phyloP scores from a whole-genome alignment of 1,140 invertebrate genomes.

The Diploscapter pachys region DNA sequence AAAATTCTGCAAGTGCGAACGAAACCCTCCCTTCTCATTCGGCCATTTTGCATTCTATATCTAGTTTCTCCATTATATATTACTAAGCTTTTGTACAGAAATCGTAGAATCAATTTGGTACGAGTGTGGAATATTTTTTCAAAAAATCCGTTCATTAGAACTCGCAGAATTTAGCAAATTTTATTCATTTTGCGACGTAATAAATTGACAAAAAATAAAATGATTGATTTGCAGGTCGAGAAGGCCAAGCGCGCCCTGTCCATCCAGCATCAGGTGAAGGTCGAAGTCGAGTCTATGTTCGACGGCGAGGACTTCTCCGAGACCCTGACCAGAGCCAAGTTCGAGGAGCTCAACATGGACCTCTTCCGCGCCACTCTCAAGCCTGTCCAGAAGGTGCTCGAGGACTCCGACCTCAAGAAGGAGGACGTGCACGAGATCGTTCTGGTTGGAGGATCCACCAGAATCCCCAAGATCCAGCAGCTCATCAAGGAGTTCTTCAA shows the following conservation, averaged over 20 bases:
- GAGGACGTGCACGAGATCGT: constrained; percentile 98
- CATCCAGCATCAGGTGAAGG: constrained; percentile 88
- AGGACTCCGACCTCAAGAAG: constrained; percentile 98
- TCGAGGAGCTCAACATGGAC: constrained; percentile 99
- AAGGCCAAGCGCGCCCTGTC: constrained; percentile 79
- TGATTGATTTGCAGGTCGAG: constrained; percentile 56
- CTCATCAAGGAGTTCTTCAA: constrained; percentile 97
- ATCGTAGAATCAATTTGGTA: no score
- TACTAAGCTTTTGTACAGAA: no score
- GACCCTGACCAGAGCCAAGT: constrained; percentile 94
- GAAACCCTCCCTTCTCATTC: no score
- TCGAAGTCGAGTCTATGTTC: constrained; percentile 98
- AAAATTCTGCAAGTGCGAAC: no score
- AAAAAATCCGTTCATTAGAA: no score
- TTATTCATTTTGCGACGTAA: no score
- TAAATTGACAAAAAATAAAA: no score
- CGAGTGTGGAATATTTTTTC: no score
- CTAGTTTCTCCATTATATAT: no score
- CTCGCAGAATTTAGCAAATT: no score
- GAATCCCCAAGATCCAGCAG: constrained; percentile 98
- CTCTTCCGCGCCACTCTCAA: constrained; percentile 96
- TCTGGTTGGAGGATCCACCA: constrained; percentile 93
- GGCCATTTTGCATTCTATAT: no score
- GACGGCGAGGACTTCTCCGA: constrained; percentile 99
- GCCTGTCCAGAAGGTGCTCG: constrained; percentile 80